These are phyloP conservation scores for Proterorhinus semilunaris DNA, from an alignment of 2,113 vertebrate genomes.

Conservation along the genomic window DNA sequence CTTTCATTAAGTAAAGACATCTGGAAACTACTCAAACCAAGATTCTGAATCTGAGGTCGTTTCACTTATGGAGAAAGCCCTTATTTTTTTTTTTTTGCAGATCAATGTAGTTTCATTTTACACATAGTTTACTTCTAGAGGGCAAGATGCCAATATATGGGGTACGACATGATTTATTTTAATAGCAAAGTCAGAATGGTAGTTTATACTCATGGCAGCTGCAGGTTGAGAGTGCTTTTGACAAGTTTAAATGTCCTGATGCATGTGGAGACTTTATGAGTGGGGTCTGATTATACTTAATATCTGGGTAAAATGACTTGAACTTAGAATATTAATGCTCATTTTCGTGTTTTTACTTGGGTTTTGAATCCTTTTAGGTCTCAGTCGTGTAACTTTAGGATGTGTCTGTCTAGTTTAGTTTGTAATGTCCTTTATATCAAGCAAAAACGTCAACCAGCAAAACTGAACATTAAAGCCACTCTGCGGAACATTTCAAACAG, in stretches of 20 bases:
- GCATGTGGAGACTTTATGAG: slow-evolving; percentile 16
- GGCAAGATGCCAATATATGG: slow-evolving; percentile 55
- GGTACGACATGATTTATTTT: slow-evolving; percentile 50
- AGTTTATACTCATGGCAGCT: slow-evolving; percentile 44
- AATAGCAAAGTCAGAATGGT: slow-evolving; percentile 33
- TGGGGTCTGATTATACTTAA: too few relatives aligned
- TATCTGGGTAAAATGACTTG: too few relatives aligned
- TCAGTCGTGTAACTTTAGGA: too few relatives aligned
- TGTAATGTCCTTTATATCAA: background rate
- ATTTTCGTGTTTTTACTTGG: too few relatives aligned
- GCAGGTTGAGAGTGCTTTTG: slow-evolving; percentile 29
- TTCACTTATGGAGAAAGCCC: background rate
- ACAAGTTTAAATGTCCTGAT: background rate
- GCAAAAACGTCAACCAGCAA: too few relatives aligned
- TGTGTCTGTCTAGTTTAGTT: background rate
- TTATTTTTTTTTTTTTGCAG: background rate
- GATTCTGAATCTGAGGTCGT: background rate
- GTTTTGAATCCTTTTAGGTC: too few relatives aligned
- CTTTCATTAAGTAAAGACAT: too few relatives aligned
- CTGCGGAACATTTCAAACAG: too few relatives aligned
- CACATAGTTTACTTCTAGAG: slow-evolving; percentile 47
- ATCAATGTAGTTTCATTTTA: slow-evolving; percentile 37
- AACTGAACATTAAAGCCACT: too few relatives aligned
- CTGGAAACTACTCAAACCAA: too few relatives aligned
- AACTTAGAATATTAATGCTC: too few relatives aligned